Base-by-base conservation (phyloP, 1,140 invertebrate genomes). In the Aphis gossypii region DNA sequence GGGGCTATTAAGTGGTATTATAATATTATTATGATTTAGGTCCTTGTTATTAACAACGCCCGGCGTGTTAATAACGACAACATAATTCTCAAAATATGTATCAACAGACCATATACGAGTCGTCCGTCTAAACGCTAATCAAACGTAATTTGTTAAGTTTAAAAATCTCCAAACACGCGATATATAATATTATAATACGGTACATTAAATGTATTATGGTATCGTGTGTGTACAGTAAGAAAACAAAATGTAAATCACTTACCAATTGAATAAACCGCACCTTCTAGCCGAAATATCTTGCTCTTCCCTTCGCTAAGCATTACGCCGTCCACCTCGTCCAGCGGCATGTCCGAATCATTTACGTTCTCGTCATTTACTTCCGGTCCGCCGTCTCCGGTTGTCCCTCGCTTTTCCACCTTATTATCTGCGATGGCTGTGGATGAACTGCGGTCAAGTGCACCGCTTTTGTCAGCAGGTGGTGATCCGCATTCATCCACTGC, bases 251-350 rank as follows among this genome's bases (percentile, higher is more conserved):
- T 14, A 46, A 86, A 86, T 86, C 38, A 41, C 68, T 82, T 46
- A 92, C 90, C 90, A 20, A 92, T 92, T 8, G 90, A 92, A 35
- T 92, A 92, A 30, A 83, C 68, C 3, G 90, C 68, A 18, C 90
- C 90, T 20, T 92, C 90, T n/a, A 92, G 46, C 44, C 76, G 60
- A 46, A 92, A 92, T 7, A 92, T n/a, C 46, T 46, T n/a, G 60
- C 83, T 92, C 20, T 7, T 8, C 11, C 44, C 68, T 38, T 76
- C 30, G 60, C 14, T 76, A n/a, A 35, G 30, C 30, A 6, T n/a
- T 6, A 11, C 44, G 7, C n/a, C 30, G 18, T 82, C 41, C 90
- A 30, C 21, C 18, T n/a, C 41, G 20, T 46, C 90, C 6, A 2
- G 18, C 8, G 48, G 44, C 44, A n/a, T 48, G 30, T 35, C 90